A percentile compares a stretch with the other conserved stretches of the same genome.
Evolutionary conservation across 2,797 vertebrate species (phyloP).

Genomic region (Tympanoctomys barrerae): DNA sequence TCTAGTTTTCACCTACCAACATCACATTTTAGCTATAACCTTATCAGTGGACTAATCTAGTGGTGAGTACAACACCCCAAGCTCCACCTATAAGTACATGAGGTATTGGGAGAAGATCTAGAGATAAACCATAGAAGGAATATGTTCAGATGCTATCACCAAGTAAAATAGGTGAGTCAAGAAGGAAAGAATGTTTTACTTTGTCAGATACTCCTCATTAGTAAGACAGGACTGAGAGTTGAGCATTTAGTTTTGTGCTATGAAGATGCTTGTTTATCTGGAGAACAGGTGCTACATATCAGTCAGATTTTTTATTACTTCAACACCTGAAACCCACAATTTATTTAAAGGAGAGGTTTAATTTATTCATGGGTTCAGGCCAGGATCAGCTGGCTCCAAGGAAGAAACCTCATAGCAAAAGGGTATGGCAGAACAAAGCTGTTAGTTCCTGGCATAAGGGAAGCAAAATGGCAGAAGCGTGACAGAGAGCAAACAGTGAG

Average conservation of each 20-base stretch:
- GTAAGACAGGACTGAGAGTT: not conserved
- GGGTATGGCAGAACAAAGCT: not conserved
- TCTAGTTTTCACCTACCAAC: not conserved
- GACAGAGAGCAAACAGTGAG: not conserved
- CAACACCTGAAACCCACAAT: not conserved
- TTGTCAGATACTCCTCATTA: constrained; percentile 2
- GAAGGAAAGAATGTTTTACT: not conserved
- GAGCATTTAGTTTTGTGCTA: not conserved
- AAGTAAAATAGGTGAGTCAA: constrained; percentile 10
- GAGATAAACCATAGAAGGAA: not conserved
- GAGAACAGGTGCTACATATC: not conserved
- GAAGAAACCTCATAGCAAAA: not conserved
- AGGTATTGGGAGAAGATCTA: not conserved
- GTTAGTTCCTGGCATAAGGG: too few species aligned
- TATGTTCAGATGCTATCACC: not conserved
- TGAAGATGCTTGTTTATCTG: constrained; percentile 6
- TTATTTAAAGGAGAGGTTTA: not conserved
- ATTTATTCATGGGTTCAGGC: not conserved
- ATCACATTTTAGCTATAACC: not conserved
- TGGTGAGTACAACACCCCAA: not conserved
- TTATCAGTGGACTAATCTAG: not conserved
- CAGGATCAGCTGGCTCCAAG: not conserved
- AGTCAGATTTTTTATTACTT: not conserved
- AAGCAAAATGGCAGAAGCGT: not conserved
- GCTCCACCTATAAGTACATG: not conserved